Conservation (phyloP, 2,113 vertebrate genomes). For the Cettia cetti region DNA sequence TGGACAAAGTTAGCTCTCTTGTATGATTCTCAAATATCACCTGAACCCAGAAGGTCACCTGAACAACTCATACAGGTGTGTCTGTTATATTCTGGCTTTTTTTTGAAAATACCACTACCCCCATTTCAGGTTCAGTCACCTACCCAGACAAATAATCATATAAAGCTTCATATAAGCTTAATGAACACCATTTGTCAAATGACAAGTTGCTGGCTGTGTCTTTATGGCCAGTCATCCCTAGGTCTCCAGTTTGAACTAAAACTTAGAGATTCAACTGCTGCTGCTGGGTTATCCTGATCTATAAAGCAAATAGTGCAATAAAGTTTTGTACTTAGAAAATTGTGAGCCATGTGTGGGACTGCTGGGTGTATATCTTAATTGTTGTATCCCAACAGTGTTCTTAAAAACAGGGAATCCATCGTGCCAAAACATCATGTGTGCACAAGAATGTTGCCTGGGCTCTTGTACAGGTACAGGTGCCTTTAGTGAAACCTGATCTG, state of each 20-base stretch:
- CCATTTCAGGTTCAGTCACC: background rate
- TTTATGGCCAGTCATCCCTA: background rate
- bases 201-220: background rate
- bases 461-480: background rate
- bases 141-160: background rate
- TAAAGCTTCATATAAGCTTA: background rate
- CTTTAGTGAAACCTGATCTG: background rate
- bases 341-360: background rate
- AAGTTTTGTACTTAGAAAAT: background rate
- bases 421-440: accelerated
- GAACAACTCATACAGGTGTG: background rate
- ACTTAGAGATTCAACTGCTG: background rate
- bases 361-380: background rate
- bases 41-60: background rate
- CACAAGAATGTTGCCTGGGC: background rate
- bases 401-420: background rate
- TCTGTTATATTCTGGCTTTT: background rate
- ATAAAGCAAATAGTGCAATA: background rate
- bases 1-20: background rate
- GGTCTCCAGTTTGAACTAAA: background rate
- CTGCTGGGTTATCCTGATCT: background rate
- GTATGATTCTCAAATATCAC: background rate
- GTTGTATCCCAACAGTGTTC: background rate
- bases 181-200: background rate
- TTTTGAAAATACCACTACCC: background rate